Percentiles rank a stretch among this genome's conserved stretches.
Evolutionary conservation across 92 coral and sea anemone species (phyloP).

Genomic region (Palythoa heliodiscus): DNA sequence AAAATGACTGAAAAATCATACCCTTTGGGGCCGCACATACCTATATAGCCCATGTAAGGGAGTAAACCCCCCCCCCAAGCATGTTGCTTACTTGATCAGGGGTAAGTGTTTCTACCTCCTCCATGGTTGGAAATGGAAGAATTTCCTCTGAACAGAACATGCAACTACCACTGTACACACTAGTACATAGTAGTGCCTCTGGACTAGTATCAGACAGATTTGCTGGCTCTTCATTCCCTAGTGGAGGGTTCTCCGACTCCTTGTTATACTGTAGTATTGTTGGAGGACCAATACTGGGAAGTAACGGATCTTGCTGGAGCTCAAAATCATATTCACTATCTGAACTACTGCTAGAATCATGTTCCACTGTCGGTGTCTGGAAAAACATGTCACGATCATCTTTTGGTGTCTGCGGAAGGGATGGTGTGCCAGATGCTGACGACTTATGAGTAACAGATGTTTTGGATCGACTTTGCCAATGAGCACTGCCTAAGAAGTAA

Average conservation of each 20-base stretch:
- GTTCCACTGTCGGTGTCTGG: constrained; percentile 86
- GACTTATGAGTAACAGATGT: constrained; percentile 56
- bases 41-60: no score
- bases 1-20: no score
- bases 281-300: constrained; percentile 98
- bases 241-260: constrained; percentile 92
- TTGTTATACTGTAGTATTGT: constrained; percentile 93
- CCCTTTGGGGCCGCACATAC: no score
- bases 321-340: constrained; percentile 70
- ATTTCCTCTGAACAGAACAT: constrained; percentile 91
- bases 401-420: constrained; percentile 73
- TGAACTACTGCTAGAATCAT: constrained; percentile 80
- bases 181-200: constrained; percentile 61
- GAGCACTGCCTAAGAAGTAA: constrained; percentile 32
- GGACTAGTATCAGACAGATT: constrained; percentile 28
- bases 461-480: constrained; percentile 15
- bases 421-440: constrained; percentile 62
- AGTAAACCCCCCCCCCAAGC: no score
- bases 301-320: constrained; percentile 62
- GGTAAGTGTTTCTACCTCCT: constrained; percentile 67
- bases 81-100: constrained; percentile 61
- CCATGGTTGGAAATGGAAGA: constrained; percentile 79
- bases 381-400: constrained; percentile 75
- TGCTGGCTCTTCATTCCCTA: constrained; percentile 62
- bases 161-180: constrained; percentile 79